Percentiles rank a stretch among this genome's conserved stretches.
Evolutionary conservation across 2,888 invertebrate genomes (phyloP).

Genomic region (Sesia apiformis): DNA sequence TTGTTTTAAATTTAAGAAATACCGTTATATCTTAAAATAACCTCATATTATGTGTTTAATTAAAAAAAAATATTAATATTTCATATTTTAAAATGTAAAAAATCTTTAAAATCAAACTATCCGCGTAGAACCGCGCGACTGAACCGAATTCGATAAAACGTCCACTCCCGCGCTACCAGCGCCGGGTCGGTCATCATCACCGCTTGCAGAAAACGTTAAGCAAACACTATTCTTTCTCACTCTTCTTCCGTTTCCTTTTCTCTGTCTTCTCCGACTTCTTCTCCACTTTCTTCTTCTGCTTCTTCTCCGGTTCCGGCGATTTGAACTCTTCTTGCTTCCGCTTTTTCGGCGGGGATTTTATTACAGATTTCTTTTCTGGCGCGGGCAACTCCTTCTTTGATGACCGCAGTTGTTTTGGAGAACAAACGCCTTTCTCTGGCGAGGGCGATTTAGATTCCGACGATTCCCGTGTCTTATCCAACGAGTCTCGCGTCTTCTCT

Average conservation of each 20-base stretch:
- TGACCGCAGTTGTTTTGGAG: constrained; percentile 49
- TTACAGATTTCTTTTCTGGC: constrained; percentile 32
- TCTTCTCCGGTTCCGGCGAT: constrained; percentile 34
- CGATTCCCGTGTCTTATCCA: constrained; percentile 9
- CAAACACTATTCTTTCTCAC: constrained; percentile 66
- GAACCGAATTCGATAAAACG: background rate
- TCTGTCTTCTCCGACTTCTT: constrained; percentile 27
- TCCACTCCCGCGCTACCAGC: background rate
- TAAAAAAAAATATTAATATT: too few relatives aligned
- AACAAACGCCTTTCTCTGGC: constrained; percentile 31
- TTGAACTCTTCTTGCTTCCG: constrained; percentile 37
- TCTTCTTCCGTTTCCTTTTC: constrained; percentile 45
- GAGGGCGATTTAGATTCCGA: constrained; percentile 16
- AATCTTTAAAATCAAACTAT: background rate
- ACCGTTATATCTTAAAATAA: too few relatives aligned
- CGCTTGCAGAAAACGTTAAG: constrained; percentile 43
- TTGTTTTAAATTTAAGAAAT: too few relatives aligned
- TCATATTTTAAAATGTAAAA: too few relatives aligned
- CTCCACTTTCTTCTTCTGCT: constrained; percentile 25
- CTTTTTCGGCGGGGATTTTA: constrained; percentile 51
- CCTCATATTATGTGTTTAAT: too few relatives aligned
- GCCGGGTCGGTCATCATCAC: constrained; percentile 53
- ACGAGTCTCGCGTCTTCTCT: background rate
- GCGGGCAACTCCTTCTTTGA: constrained; percentile 43
- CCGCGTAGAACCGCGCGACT: background rate